Conservation (phyloP, 2,113 vertebrate genomes). For the Abramis brama region DNA sequence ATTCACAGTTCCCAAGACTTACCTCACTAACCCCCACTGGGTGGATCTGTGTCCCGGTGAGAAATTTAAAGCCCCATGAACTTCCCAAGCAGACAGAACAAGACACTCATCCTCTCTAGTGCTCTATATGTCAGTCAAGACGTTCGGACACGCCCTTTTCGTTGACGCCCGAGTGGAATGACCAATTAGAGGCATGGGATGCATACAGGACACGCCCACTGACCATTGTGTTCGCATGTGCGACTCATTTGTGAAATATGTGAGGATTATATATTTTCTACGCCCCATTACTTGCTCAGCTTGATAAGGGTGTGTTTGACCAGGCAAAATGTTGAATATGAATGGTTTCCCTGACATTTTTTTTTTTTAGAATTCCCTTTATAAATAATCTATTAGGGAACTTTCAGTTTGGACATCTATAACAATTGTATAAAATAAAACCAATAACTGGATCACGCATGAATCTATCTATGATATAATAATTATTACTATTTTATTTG, state of each 20-base stretch:
- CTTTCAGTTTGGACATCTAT: neutral
- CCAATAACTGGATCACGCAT: neutral
- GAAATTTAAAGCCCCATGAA: slow-evolving; percentile 41
- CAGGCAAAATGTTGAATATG: neutral
- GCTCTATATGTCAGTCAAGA: slow-evolving; percentile 53
- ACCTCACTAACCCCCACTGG: slow-evolving; percentile 27
- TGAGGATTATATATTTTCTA: neutral
- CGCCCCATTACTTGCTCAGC: neutral
- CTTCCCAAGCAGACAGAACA: slow-evolving; percentile 26
- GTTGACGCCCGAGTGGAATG: slow-evolving; percentile 39
- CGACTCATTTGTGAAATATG: slow-evolving; percentile 35
- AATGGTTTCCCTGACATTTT: neutral
- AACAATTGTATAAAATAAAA: neutral
- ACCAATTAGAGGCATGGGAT: neutral
- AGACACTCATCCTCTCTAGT: slow-evolving; percentile 46
- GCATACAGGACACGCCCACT: neutral
- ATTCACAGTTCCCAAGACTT: slow-evolving; percentile 18
- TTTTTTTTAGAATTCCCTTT: neutral
- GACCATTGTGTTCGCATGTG: neutral
- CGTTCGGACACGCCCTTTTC: slow-evolving; percentile 10
- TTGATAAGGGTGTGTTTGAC: neutral
- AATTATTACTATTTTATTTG: too few species aligned
- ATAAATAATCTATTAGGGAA: neutral
- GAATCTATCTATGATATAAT: neutral
- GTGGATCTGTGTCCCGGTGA: slow-evolving; percentile 13